Percentiles rank a stretch among this genome's conserved stretches.
Evolutionary conservation across 2,888 invertebrate species (phyloP).

Genomic region (Pediacus dermestoides): DNA sequence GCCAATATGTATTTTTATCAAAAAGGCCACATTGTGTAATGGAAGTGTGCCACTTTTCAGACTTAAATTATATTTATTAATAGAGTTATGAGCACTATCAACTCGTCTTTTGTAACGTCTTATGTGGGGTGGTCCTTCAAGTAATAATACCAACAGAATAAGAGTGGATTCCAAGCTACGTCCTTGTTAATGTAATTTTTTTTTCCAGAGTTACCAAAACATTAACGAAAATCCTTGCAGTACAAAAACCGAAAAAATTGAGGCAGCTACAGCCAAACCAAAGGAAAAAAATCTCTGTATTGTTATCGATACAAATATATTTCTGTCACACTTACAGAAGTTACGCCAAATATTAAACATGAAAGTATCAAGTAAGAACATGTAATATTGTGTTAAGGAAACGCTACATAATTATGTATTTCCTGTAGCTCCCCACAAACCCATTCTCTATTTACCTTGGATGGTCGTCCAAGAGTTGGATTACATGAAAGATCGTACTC

Average conservation of each 20-base stretch:
- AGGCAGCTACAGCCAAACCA: slow-evolving; percentile 5
- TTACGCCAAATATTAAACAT: slow-evolving; percentile 42
- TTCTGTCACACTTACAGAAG: slow-evolving; percentile 47
- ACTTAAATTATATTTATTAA: no score
- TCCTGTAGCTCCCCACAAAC: slow-evolving; percentile 36
- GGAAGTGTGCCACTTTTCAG: no score
- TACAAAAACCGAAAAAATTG: no score
- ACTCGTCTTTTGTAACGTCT: no score
- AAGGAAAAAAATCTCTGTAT: slow-evolving; percentile 38
- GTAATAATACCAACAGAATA: no score
- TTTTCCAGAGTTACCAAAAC: slow-evolving; percentile 5
- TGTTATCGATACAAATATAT: slow-evolving; percentile 54
- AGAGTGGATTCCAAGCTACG: no score
- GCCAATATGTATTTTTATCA: no score
- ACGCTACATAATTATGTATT: background rate
- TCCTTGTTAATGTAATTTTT: background rate
- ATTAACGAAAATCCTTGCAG: background rate
- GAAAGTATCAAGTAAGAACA: slow-evolving; percentile 23
- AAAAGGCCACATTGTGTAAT: no score
- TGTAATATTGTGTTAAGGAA: slow-evolving; percentile 1
- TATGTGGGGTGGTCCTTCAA: no score
- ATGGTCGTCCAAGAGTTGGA: slow-evolving; percentile 60
- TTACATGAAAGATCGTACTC: slow-evolving; percentile 51
- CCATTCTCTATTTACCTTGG: slow-evolving; percentile 57
- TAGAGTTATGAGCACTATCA: no score